Base-by-base conservation (phyloP, 1,140 invertebrate genomes). In the Riptortus pedestris region DNA sequence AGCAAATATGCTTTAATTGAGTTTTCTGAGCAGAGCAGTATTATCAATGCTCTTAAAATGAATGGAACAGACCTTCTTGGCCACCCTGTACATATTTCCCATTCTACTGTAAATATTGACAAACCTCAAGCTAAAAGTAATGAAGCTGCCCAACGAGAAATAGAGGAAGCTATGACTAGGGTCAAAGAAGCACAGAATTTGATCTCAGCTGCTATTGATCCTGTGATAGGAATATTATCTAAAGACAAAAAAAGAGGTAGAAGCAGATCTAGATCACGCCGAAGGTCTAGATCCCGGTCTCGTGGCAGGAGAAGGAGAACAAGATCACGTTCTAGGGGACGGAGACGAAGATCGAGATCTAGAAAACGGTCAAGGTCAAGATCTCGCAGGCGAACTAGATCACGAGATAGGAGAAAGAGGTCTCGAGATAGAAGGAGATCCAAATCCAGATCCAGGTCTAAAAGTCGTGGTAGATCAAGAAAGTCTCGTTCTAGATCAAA, bases 161-260 rank as follows among this genome's bases (percentile, higher is more conserved):
- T 97, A 52, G 93, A 97, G 72, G 94, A 96, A 73, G 93, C 93
- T 0, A 95, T 98, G 93, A 91, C 91, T 29, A 80, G 93, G 67
- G 92, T 96, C 0, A 95, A 95, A 71, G 93, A 97, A 78, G 92
- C 93, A 0, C 92, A 96, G 73, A 93, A 88, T 73, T 80, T 94
- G 65, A 95, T 96, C 60, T 90, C 91, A 9, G 90, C 91, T 14
- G 88, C 92, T 7, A 93, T 95, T 68, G 91, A 94, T 79, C 91
- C 90, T 26, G 86, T 90, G 60, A 90, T 91, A 69, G 87, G 88
- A 2, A 83, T 90, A 77, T 71, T 90, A 11, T 87, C 87, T 0
- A 90, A 91, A 74, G 88, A 91, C 65, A 91, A 91, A 71, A 77
- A 86, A 66, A 83, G 85, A 71, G 74, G 78, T 18, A 76, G 74